Percentiles rank a stretch among this genome's conserved stretches.
phyloP scores from a whole-genome alignment of 1,140 invertebrate genomes.

The Idris sp. region DNA sequence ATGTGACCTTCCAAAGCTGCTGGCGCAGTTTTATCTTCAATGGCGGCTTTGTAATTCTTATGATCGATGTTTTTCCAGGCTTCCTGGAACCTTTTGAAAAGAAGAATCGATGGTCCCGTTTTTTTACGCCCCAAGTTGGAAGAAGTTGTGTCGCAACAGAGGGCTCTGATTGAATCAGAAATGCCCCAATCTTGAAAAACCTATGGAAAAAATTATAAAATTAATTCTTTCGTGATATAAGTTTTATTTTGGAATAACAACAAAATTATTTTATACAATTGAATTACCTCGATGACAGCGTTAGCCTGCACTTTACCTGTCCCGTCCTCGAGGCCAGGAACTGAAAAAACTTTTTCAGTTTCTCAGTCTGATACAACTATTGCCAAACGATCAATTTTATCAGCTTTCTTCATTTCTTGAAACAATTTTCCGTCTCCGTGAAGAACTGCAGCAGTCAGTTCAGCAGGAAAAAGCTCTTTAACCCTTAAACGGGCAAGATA shows the following conservation, averaged over 20 bases:
- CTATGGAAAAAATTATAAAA: background rate
- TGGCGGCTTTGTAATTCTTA: conserved; percentile 13
- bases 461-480: conserved; percentile 32
- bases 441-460: conserved; percentile 20
- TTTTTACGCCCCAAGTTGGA: conserved; percentile 18
- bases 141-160: conserved; percentile 10
- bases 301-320: conserved; percentile 26
- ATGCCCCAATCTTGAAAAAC: background rate
- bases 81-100: conserved; percentile 63
- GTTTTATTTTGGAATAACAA: no score
- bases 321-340: conserved; percentile 24
- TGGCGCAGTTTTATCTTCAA: background rate
- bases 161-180: background rate
- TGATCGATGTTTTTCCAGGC: conserved; percentile 15
- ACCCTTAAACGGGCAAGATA: no score
- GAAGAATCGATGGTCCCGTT: conserved; percentile 57
- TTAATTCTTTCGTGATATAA: no score
- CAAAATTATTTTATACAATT: background rate
- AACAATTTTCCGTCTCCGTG: conserved; percentile 36
- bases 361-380: conserved; percentile 33
- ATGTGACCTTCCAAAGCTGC: conserved; percentile 1
- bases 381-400: conserved; percentile 33
- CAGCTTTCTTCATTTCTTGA: conserved; percentile 10
- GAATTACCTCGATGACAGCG: conserved; percentile 32
- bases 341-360: conserved; percentile 36